Evolutionary conservation across 92 coral and sea anemone species (phyloP).

Genomic region (Palythoa heliodiscus): DNA sequence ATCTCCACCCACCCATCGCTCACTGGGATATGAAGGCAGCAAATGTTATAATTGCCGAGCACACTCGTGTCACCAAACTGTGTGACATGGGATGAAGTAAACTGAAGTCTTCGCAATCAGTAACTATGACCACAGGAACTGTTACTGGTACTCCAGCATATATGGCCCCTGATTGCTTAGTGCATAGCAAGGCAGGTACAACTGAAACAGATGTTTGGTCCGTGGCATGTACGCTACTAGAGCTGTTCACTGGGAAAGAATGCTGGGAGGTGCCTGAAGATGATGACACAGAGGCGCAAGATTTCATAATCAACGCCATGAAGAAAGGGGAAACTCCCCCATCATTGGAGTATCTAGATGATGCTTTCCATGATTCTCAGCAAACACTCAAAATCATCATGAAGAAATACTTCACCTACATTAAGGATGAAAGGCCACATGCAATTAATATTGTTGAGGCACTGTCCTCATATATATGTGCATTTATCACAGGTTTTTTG

Average conservation of each 20-base stretch:
- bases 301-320: conserved; percentile 10
- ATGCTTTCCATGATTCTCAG: background rate
- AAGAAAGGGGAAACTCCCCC: background rate
- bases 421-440: conserved; percentile 13
- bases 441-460: conserved; percentile 23
- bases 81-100: too few species aligned
- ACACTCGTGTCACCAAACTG: background rate
- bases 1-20: too few species aligned
- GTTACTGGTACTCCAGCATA: background rate
- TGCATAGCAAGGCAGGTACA: background rate
- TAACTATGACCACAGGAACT: background rate
- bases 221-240: background rate
- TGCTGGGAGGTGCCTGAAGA: conserved; percentile 6
- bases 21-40: too few species aligned
- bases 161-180: conserved; percentile 1
- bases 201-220: background rate
- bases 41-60: too few species aligned
- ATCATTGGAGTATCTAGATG: background rate
- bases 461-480: conserved; percentile 7
- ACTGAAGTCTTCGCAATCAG: background rate
- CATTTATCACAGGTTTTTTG: conserved; percentile 7
- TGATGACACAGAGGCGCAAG: conserved; percentile 13
- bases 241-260: conserved; percentile 2
- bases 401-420: conserved; percentile 1
- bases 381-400: background rate